Base-by-base conservation (phyloP, 2,113 vertebrate genomes). In the Cyanoramphus novaezelandiae region DNA sequence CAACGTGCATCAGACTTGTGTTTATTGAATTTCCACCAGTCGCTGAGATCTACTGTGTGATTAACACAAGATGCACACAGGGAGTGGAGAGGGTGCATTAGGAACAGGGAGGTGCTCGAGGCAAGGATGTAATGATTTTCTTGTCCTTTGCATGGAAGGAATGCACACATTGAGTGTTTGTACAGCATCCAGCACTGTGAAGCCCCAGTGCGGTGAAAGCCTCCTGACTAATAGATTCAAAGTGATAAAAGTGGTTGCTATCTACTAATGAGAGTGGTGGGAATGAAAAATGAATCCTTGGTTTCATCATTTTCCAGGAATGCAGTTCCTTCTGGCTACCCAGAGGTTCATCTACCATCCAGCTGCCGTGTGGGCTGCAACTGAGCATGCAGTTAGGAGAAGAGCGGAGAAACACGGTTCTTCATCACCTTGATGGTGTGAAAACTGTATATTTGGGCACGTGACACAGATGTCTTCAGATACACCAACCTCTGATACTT, bases 251-350 rank as follows among this genome's bases (percentile, higher is more conserved):
- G 72, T 74, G 67, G 50, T 81, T 92, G 77, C 88, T 79, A 87
- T 92, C 92, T 90, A 46, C 90, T 92, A 76, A 92, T 82, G 82
- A 91, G 93, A 52, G 76, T 0, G 5, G 59, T 93, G 82, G 69
- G 95, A 84, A 86, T 84, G 87, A 95, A 60, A 96, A 93, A 94
- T 50, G 64, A 93, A 68, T 68, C 68, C 86, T 78, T 53, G 72
- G 72, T 90, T 96, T 95, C 85, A 88, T 96, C 65, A 92, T 96
- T 93, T 93, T 92, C 72, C 60, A 93, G 92, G 93, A 94, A 93
- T 90, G 85, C 76, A 55, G 82, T 7, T 93, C 81, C 82, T 96
- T 70, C 90, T 92, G 82, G 29, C 79, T 92, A 88, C 90, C 85
- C 88, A 81, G 82, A 29, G 62, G 64, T 75, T 55, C 79, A 57